A percentile compares a stretch with the other conserved stretches of the same genome.
phyloP scores from a whole-genome alignment of 2,888 invertebrate species.

The Subacronicta megacephala region DNA sequence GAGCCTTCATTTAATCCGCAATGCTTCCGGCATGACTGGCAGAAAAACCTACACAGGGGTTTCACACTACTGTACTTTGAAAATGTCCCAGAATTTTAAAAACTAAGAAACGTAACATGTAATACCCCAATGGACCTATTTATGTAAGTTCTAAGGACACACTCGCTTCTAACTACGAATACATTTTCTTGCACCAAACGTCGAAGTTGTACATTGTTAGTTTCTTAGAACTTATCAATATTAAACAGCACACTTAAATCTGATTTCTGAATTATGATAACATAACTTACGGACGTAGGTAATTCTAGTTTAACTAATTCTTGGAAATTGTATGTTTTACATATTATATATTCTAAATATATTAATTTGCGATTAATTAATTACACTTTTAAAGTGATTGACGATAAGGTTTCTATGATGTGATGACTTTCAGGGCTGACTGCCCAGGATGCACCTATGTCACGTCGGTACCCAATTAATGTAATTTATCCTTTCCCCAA shows the following conservation, averaged over 20 bases:
- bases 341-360: constrained; percentile 23
- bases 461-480: not conserved
- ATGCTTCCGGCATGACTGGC: too few species aligned
- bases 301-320: constrained; percentile 29
- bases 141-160: not conserved
- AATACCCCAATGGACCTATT: too few species aligned
- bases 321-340: constrained; percentile 26
- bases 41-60: too few species aligned
- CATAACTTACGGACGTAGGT: constrained; percentile 19
- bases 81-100: too few species aligned
- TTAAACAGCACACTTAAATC: constrained; percentile 43
- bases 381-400: too few species aligned
- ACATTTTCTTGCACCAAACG: constrained; percentile 43
- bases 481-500: constrained; percentile 8
- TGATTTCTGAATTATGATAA: constrained; percentile 57
- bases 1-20: too few species aligned
- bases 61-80: too few species aligned
- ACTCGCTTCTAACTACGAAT: constrained; percentile 40
- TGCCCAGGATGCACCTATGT: not conserved
- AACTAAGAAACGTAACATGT: too few species aligned
- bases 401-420: too few species aligned
- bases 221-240: constrained; percentile 59
- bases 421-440: too few species aligned
- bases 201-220: constrained; percentile 36
- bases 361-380: too few species aligned